These are phyloP conservation scores for Puntigrus tetrazona DNA, from an alignment of 2,113 vertebrate genomes.

Conservation along the genomic window DNA sequence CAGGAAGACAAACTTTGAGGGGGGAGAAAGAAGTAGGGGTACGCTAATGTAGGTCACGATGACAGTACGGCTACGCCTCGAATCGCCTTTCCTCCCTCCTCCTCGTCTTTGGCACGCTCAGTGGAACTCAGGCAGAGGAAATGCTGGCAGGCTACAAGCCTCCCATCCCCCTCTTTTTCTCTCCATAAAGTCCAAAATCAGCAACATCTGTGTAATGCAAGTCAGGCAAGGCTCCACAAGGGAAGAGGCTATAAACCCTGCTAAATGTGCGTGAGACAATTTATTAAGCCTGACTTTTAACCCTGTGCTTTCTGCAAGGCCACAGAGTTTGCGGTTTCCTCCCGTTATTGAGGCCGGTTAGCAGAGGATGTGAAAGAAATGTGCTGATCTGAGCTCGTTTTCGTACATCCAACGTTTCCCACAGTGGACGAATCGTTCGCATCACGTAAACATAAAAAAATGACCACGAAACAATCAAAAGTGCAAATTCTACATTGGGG, in stretches of 20 bases:
- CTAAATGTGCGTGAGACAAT: slow-evolving; percentile 48
- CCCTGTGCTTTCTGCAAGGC: slow-evolving; percentile 1
- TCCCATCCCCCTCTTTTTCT: slow-evolving; percentile 52
- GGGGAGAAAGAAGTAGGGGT: slow-evolving; percentile 36
- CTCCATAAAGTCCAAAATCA: slow-evolving; percentile 66
- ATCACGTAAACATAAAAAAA: slow-evolving; percentile 30
- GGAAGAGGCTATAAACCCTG: slow-evolving; percentile 51
- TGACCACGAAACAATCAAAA: slow-evolving; percentile 51
- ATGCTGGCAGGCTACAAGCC: slow-evolving; percentile 52
- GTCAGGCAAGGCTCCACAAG: slow-evolving; percentile 62
- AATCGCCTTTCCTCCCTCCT: slow-evolving; percentile 25
- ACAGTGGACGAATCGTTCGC: slow-evolving; percentile 38
- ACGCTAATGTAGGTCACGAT: slow-evolving; percentile 71
- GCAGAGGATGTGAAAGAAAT: slow-evolving; percentile 1
- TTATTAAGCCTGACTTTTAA: slow-evolving; percentile 51
- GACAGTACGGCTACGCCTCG: slow-evolving; percentile 67
- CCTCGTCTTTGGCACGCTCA: slow-evolving; percentile 48
- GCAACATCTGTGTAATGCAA: slow-evolving; percentile 74
- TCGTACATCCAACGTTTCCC: not conserved
- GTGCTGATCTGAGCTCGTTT: slow-evolving; percentile 19
- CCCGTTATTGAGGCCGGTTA: not conserved
- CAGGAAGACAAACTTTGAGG: slow-evolving; percentile 47
- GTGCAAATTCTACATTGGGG: slow-evolving; percentile 65
- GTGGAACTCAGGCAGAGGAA: slow-evolving; percentile 54
- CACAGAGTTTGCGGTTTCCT: not conserved